Evolutionary conservation across 2,888 invertebrate genomes (phyloP).

Genomic region (Himalopsyche tibetana): DNA sequence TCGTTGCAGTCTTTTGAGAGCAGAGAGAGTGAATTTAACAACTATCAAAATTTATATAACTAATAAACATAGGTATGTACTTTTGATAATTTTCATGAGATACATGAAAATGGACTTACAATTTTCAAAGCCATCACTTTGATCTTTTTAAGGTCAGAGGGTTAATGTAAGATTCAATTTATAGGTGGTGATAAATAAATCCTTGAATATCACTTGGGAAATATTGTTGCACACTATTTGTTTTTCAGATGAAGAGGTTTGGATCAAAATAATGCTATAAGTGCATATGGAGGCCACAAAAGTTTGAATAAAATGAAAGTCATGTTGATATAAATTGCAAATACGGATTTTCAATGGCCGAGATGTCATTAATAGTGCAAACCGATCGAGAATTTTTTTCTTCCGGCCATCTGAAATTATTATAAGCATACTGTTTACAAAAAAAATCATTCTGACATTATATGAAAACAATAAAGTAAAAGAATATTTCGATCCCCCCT

Average conservation of each 20-base stretch:
- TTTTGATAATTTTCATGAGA: not conserved
- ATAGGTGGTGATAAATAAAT: too few species aligned
- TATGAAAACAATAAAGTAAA: not conserved
- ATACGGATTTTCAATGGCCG: not conserved
- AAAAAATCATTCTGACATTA: not conserved
- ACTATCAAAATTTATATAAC: not conserved
- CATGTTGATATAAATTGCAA: not conserved
- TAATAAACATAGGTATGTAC: not conserved
- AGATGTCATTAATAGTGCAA: not conserved
- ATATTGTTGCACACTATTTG: not conserved
- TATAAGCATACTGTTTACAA: not conserved
- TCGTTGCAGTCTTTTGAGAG: too few species aligned
- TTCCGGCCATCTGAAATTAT: not conserved
- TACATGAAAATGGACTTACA: not conserved
- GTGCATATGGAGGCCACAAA: not conserved
- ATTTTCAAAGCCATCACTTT: not conserved
- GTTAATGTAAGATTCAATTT: too few species aligned
- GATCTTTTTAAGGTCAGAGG: too few species aligned
- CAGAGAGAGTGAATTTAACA: not conserved
- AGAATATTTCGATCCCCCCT: not conserved
- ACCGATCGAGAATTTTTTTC: not conserved
- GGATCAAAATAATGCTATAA: not conserved
- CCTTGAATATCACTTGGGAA: too few species aligned
- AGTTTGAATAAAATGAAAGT: not conserved
- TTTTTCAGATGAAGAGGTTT: not conserved